Evolutionary conservation across 2,797 vertebrate species (phyloP).

Genomic region (Manis pentadactyla): DNA sequence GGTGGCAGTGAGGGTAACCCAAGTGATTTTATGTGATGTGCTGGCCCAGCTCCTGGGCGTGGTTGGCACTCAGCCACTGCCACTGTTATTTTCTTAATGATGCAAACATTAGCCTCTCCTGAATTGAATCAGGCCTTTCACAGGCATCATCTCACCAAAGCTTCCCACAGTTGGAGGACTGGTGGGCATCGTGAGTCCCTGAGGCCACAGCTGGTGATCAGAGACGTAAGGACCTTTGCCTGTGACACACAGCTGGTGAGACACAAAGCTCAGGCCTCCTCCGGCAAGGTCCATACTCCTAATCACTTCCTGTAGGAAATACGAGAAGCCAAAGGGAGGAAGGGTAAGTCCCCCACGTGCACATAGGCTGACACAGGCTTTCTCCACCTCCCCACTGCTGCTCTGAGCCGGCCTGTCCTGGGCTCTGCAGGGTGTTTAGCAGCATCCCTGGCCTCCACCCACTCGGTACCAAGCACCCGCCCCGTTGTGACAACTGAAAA

Average conservation of each 20-base stretch:
- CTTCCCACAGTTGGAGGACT: background rate
- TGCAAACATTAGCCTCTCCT: background rate
- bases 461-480: background rate
- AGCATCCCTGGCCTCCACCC: background rate
- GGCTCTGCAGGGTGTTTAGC: background rate
- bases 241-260: background rate
- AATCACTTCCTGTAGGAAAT: background rate
- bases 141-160: background rate
- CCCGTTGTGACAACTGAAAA: background rate
- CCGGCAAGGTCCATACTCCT: background rate
- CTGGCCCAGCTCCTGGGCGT: background rate
- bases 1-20: background rate
- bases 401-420: background rate
- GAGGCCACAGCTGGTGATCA: background rate
- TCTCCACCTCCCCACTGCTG: fast-evolving
- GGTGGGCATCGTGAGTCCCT: fast-evolving
- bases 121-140: background rate
- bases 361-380: background rate
- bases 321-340: background rate
- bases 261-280: background rate
- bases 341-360: fast-evolving
- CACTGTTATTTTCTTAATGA: background rate
- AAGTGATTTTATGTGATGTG: background rate
- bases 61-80: fast-evolving
- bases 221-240: background rate